Evolutionary conservation across 2,888 invertebrate species (phyloP).

Genomic region (Epinotia demarniana): DNA sequence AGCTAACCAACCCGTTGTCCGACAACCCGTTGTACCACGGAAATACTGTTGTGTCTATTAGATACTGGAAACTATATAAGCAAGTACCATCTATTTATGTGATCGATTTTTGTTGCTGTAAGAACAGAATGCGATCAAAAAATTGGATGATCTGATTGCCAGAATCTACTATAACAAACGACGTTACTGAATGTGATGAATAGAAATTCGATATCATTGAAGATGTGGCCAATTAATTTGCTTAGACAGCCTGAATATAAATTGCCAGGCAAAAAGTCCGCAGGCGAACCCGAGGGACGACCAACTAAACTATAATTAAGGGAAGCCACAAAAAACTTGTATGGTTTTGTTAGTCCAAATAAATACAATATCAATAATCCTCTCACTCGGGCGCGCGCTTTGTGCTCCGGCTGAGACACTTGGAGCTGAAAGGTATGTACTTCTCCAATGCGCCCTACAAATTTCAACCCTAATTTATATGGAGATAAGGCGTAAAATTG

Average conservation of each 20-base stretch:
- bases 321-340: conserved; percentile 35
- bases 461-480: not conserved
- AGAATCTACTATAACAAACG: too few species aligned
- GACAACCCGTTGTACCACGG: not conserved
- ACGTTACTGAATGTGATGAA: too few species aligned
- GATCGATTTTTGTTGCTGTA: too few species aligned
- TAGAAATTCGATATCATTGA: too few species aligned
- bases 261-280: not conserved
- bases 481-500: not conserved
- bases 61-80: too few species aligned
- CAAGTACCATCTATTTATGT: too few species aligned
- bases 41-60: not conserved
- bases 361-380: conserved; percentile 44
- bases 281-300: not conserved
- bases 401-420: conserved; percentile 10
- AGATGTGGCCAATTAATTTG: not conserved
- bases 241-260: not conserved
- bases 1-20: not conserved
- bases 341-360: conserved; percentile 37
- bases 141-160: too few species aligned
- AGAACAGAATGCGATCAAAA: too few species aligned
- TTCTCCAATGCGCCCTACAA: not conserved
- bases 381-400: conserved; percentile 23
- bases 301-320: conserved; percentile 22
- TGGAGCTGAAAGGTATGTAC: not conserved